Base-by-base conservation (phyloP, 2,888 invertebrate species). In the Leptinotarsa rubiginosa region DNA sequence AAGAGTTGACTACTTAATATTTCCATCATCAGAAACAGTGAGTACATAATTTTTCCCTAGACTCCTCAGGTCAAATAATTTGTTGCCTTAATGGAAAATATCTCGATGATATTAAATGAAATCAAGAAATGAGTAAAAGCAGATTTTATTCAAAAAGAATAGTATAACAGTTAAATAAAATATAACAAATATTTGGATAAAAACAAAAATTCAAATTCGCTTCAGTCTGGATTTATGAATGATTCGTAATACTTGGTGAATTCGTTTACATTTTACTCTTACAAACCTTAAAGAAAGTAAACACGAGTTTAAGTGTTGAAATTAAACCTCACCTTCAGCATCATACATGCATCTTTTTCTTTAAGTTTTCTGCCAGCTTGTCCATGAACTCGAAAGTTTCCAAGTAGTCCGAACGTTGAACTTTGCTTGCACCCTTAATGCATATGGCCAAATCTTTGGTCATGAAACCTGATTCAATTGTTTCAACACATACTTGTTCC, bases 401-500 rank as follows among this genome's bases (percentile, higher is more conserved):
- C 87, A 96, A 90, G 87, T 99, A 99, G 89, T 99, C 99, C 22
- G 90, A 88, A 78, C 96, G 83, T 82, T 91, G 88, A 1, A 93
- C 93, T 81, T 92, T 93, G 88, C 90, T 92, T 92, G 96, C 94
- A 78, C 98, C 98, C 89, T 98, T 98, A 84, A 99, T 94, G 87
- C 99, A 99, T 87, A 98, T 97, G 64, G 99, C 99, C 86, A 99
- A 91, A 91, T 99, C 99, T 88, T 99, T 99, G 71, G 99, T 99
- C 97, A 99, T 98, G 80, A 91, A 90, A 47, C 99, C 99, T 73
- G 94, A 89, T 88, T 99, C 98, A 80, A 99, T 98, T 0, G 99
- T 99, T 81, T 96, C 95, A 76, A 99, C 89, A 89, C 99, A 99
- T 20, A 97, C 97, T 77, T 91, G 90, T 85, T 98, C 98, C 71